Base-by-base conservation (phyloP, 1,140 invertebrate genomes). In the Leptinotarsa lineolata region DNA sequence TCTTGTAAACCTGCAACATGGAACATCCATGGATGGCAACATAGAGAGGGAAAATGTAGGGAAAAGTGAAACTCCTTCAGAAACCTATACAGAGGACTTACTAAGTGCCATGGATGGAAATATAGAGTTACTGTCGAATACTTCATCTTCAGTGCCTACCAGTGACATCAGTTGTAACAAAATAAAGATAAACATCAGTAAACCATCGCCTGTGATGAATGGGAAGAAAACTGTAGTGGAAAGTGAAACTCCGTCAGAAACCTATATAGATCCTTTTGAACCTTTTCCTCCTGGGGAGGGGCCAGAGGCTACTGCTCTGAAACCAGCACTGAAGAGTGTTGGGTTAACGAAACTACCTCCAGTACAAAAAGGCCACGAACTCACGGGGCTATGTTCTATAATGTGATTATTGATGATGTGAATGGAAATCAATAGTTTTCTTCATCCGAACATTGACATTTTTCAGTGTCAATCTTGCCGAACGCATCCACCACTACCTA, bases 121-220 rank as follows among this genome's bases (percentile, higher is more conserved):
- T 84, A 86, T 92, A 13, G 89, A 93, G 82, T 85, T 89, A 1
- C 86, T 89, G 4, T 84, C 88, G 8, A 82, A 86, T 16, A 82
- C 87, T 30, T 84, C 88, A 12, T 75, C 87, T 1, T 22, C 24
- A 30, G 24, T 73, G 21, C 80, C 88, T 48, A 84, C 88, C 30
- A 81, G 88, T 39, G 85, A 85, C 48, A 73, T 71, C 65, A 73
- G 80, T 39, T 80, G 86, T 72, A 88, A 88, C 71, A 90, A 89
- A 80, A 94, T 95, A 73, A 92, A 93, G 79, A 93, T 95, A 81
- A 95, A 94, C 85, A 94, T 94, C 75, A 90, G 90, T 73, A 92
- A 93, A 83, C 86, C 90, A n/a, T 80, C 90, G 39, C 84, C 85
- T 67, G 82, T 86, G 74, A 85, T 86, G 78, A 78, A 70, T 70